Conservation (phyloP, 1,140 invertebrate genomes). For the Branchinecta lynchi region DNA sequence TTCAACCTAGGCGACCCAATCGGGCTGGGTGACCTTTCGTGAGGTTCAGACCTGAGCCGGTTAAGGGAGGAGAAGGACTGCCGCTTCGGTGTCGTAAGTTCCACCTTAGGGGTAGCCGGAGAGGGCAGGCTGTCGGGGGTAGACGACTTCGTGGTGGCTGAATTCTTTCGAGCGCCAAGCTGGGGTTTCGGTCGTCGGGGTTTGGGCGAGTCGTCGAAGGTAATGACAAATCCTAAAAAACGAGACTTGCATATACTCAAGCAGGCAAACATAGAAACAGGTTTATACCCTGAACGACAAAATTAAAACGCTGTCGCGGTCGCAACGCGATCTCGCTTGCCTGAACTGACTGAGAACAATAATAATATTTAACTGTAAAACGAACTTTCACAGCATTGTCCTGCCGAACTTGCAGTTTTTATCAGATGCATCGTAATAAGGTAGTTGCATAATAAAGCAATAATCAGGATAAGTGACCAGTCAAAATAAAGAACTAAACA, state of each 20-base stretch:
- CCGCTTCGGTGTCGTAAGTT: slow-evolving; percentile 7
- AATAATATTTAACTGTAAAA: too few species aligned
- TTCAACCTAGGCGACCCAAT: neutral
- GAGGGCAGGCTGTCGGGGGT: slow-evolving; percentile 23
- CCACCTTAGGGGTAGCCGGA: slow-evolving; percentile 21
- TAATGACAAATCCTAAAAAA: slow-evolving; percentile 74
- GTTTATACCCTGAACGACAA: too few species aligned
- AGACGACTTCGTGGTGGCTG: slow-evolving; percentile 24
- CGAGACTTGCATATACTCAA: slow-evolving; percentile 39
- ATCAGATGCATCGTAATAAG: too few species aligned
- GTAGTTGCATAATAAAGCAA: too few species aligned
- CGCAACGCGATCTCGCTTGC: too few species aligned
- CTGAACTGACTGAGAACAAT: too few species aligned
- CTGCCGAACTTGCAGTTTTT: too few species aligned
- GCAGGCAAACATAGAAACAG: too few species aligned
- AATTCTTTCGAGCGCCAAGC: slow-evolving; percentile 41
- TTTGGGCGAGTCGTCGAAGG: slow-evolving; percentile 58
- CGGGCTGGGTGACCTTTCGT: slow-evolving; percentile 4
- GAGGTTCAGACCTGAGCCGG: neutral
- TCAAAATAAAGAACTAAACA: too few species aligned
- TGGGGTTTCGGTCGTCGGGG: slow-evolving; percentile 78
- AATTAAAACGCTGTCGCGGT: too few species aligned
- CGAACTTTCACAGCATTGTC: too few species aligned
- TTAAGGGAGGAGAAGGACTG: neutral
- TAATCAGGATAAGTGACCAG: too few species aligned